Evolutionary conservation across 2,797 vertebrate species (phyloP).

Genomic region (Macrochelys suwanniensis): DNA sequence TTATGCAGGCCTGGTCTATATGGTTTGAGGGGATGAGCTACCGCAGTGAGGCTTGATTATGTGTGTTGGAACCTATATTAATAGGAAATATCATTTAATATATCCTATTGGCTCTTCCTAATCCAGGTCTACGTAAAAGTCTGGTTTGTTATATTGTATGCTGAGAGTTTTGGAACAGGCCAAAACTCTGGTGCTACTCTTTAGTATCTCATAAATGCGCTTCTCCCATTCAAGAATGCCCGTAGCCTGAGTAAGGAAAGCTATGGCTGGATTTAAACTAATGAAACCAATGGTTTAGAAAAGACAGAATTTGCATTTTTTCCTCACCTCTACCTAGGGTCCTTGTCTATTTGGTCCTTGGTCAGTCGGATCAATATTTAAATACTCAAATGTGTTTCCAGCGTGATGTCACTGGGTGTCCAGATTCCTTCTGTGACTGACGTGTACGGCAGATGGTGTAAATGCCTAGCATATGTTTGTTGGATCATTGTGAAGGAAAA

Average conservation of each 20-base stretch:
- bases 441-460: background rate
- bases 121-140: constrained; percentile 42
- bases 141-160: constrained; percentile 43
- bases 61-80: background rate
- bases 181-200: constrained; percentile 39
- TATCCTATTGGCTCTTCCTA: background rate
- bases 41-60: background rate
- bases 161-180: background rate
- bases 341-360: background rate
- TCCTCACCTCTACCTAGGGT: background rate
- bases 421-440: background rate
- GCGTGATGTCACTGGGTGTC: background rate
- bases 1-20: background rate
- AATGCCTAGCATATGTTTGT: background rate
- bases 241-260: background rate
- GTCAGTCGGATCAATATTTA: background rate
- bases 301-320: constrained; percentile 12
- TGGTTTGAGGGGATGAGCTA: background rate
- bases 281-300: background rate
- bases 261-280: constrained; percentile 42
- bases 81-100: constrained; percentile 25
- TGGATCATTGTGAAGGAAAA: background rate
- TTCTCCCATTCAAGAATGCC: constrained; percentile 30
- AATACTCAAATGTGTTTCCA: background rate
- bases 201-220: constrained; percentile 29